phyloP scores from a whole-genome alignment of 2,888 invertebrate species.

The Argyresthia albistria region DNA sequence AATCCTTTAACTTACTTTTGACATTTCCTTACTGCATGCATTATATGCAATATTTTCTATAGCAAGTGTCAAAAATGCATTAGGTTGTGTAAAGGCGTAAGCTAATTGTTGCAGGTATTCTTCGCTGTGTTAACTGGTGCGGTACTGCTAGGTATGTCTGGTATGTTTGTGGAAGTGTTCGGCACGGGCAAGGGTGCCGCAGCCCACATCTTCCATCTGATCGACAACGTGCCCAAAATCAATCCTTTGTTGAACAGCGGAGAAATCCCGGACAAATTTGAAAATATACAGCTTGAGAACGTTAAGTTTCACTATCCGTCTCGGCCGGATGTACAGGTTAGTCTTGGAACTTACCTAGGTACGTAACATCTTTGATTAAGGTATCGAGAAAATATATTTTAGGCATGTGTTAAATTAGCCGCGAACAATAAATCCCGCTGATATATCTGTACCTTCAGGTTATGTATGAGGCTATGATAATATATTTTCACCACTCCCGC shows the following conservation, averaged over 20 bases:
- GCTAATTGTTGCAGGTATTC: constrained; percentile 74
- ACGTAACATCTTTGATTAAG: too few relatives aligned
- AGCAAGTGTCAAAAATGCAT: too few relatives aligned
- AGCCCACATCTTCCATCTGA: constrained; percentile 81
- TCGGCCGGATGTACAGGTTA: constrained; percentile 80
- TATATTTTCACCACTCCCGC: too few relatives aligned
- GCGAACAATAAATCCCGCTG: too few relatives aligned
- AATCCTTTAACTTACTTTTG: too few relatives aligned
- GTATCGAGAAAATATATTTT: too few relatives aligned
- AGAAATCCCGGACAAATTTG: constrained; percentile 59
- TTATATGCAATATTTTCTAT: too few relatives aligned
- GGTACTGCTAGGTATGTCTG: constrained; percentile 86
- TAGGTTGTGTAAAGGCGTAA: too few relatives aligned
- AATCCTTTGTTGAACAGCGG: constrained; percentile 79
- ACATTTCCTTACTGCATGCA: too few relatives aligned
- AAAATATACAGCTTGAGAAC: constrained; percentile 79
- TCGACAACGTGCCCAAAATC: constrained; percentile 82
- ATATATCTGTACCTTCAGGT: too few relatives aligned
- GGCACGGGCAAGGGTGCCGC: constrained; percentile 86
- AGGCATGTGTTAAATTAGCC: too few relatives aligned
- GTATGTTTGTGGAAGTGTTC: constrained; percentile 86
- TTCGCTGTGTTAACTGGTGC: constrained; percentile 83
- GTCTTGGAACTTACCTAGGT: constrained; percentile 13
- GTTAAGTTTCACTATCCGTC: constrained; percentile 88
- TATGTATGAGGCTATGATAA: too few relatives aligned